Evolutionary conservation across 2,113 vertebrate genomes (phyloP).

Genomic region (Miniopterus natalensis): DNA sequence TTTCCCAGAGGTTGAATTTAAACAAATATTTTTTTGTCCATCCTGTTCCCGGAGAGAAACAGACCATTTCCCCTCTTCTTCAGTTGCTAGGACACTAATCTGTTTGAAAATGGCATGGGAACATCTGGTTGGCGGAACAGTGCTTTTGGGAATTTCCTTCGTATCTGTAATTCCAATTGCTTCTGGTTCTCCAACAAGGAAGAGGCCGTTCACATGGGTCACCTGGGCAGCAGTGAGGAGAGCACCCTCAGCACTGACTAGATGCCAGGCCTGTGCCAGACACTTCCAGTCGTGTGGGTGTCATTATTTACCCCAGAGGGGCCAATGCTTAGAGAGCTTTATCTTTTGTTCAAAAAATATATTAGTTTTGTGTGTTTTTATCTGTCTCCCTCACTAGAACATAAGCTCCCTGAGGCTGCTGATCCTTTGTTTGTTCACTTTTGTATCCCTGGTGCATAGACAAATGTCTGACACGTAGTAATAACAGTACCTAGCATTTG

Average conservation of each 20-base stretch:
- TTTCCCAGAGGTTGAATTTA: background rate
- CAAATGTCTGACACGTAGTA: rapidly evolving
- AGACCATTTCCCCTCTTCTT: background rate
- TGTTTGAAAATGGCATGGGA: conserved; percentile 25
- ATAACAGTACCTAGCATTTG: background rate
- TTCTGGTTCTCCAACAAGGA: background rate
- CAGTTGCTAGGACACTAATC: conserved; percentile 71
- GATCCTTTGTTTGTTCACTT: background rate
- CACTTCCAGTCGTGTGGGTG: rapidly evolving
- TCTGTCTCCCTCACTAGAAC: background rate
- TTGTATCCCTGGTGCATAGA: background rate
- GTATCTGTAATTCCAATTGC: background rate
- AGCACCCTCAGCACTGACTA: background rate
- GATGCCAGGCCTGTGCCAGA: background rate
- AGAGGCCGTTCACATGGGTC: background rate
- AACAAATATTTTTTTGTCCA: background rate
- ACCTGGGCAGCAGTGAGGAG: background rate
- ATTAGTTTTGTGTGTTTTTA: background rate
- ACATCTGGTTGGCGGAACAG: conserved; percentile 35
- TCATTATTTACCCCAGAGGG: too few species aligned
- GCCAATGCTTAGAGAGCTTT: background rate
- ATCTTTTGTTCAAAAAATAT: background rate
- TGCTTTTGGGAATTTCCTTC: conserved; percentile 1
- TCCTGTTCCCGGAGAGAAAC: conserved; percentile 29
- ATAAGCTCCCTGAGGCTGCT: background rate